These are phyloP conservation scores for Torymus texanus DNA, from an alignment of 2,888 invertebrate species.

Conservation along the genomic window DNA sequence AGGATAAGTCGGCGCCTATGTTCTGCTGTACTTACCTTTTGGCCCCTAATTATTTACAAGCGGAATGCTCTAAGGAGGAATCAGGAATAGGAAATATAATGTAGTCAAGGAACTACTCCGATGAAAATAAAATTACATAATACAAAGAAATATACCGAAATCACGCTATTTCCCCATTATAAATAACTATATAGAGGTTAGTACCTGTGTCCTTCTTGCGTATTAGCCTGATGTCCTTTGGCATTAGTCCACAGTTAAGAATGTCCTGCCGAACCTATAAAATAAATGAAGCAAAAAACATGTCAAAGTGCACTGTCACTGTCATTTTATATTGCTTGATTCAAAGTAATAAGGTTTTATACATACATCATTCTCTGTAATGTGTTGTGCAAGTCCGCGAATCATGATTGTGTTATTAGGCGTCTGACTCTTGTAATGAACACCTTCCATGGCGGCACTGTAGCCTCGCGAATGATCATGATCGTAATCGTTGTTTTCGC, in stretches of 20 bases:
- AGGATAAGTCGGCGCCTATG: constrained; percentile 45
- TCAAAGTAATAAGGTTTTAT: constrained; percentile 49
- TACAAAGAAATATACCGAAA: constrained; percentile 43
- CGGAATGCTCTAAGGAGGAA: constrained; percentile 47
- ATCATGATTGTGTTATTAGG: constrained; percentile 86
- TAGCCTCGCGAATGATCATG: constrained; percentile 71
- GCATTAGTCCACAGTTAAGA: constrained; percentile 83
- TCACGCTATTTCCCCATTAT: constrained; percentile 31
- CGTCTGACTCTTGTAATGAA: constrained; percentile 78
- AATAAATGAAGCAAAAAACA: background rate
- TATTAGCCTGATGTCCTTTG: constrained; percentile 88
- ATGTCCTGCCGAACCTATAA: constrained; percentile 86
- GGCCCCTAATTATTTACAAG: constrained; percentile 52
- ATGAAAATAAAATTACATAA: constrained; percentile 46
- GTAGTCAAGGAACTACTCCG: constrained; percentile 46
- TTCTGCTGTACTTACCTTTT: constrained; percentile 49
- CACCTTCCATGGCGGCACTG: constrained; percentile 73
- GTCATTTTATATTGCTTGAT: background rate
- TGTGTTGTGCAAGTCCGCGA: constrained; percentile 84
- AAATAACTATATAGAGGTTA: constrained; percentile 60
- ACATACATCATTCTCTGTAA: constrained; percentile 86
- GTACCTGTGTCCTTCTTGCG: constrained; percentile 90
- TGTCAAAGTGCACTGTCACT: background rate
- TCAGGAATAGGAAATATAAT: constrained; percentile 45
- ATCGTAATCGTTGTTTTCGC: constrained; percentile 71